Base-by-base conservation (phyloP, 2,888 invertebrate genomes). In the Apomyelois bistriatella region DNA sequence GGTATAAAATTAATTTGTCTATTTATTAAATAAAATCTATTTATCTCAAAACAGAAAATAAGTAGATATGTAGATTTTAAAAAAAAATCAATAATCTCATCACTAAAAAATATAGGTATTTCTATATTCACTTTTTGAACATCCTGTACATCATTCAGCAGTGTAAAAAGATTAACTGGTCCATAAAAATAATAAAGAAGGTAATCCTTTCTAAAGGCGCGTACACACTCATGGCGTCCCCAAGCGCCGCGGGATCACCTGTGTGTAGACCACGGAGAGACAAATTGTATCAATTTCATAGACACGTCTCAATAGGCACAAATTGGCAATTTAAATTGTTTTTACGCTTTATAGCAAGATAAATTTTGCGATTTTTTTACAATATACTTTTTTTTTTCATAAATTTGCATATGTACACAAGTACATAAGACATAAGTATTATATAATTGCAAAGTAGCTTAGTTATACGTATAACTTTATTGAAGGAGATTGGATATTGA, bases 171-270 rank as follows among this genome's bases (percentile, higher is more conserved):
- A 79, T 78, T 74, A 68, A 72, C 65, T 64, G 64, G 59, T 68
- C 77, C 72, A 85, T 87, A 86, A 87, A 84, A 86, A 85, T 82
- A 85, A 85, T 83, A 86, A 82, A 76, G 69, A 62, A 71, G 68
- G 78, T 72, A 85, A 89, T 87, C 86, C 86, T 87, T 89, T 87
- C 55, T 82, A 79, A 83, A 80, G 83, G 82, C 66, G 75, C 67
- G 68, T 71, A 58, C 78, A 79, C 78, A 79, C 74, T 22, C 22
- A 5, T 22, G 56, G 66, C 36, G 22, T 74, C 82, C 81, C 85
- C 48, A 30, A 82, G 72, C 83, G 64, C 61, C 70, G 63, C 62
- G 69, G 70, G 72, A 71, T 74, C 80, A 85, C 84, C 84, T 85
- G 81, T 68, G 69, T 32, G 32, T 32, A 9, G 32, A 32, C 32